phyloP scores from a whole-genome alignment of 2,888 invertebrate genomes.

The Epistrophe eligans region DNA sequence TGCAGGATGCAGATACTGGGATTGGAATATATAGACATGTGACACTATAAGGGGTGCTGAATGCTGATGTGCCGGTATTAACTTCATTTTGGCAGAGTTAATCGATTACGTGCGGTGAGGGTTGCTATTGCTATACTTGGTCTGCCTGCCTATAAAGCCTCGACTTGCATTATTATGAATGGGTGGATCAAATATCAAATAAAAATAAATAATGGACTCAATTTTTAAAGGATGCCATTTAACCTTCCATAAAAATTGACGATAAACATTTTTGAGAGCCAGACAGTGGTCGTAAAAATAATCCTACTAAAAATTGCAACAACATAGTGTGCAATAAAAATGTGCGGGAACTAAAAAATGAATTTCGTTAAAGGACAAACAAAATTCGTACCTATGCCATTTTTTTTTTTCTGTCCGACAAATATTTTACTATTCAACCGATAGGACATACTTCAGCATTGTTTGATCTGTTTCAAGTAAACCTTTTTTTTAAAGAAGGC shows the following conservation, averaged over 20 bases:
- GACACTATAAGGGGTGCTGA: slow-evolving; percentile 32
- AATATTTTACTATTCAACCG: no score
- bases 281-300: slow-evolving; percentile 37
- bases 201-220: slow-evolving; percentile 42
- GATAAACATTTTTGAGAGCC: slow-evolving; percentile 24
- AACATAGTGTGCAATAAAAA: no score
- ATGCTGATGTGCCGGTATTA: slow-evolving; percentile 54
- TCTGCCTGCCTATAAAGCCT: not conserved
- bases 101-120: slow-evolving; percentile 69
- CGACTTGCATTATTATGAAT: slow-evolving; percentile 35
- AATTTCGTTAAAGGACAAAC: no score
- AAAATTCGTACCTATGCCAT: no score
- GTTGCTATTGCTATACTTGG: not conserved
- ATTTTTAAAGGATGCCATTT: slow-evolving; percentile 35
- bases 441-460: no score
- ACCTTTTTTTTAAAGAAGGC: no score
- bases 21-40: slow-evolving; percentile 17
- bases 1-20: slow-evolving; percentile 58
- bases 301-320: slow-evolving; percentile 10
- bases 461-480: no score
- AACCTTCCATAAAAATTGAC: slow-evolving; percentile 11
- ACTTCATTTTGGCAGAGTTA: slow-evolving; percentile 54
- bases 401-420: no score
- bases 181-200: slow-evolving; percentile 38
- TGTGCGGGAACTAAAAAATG: no score